These are phyloP conservation scores for Mobula birostris DNA, from an alignment of 2,113 vertebrate species.

Conservation along the genomic window DNA sequence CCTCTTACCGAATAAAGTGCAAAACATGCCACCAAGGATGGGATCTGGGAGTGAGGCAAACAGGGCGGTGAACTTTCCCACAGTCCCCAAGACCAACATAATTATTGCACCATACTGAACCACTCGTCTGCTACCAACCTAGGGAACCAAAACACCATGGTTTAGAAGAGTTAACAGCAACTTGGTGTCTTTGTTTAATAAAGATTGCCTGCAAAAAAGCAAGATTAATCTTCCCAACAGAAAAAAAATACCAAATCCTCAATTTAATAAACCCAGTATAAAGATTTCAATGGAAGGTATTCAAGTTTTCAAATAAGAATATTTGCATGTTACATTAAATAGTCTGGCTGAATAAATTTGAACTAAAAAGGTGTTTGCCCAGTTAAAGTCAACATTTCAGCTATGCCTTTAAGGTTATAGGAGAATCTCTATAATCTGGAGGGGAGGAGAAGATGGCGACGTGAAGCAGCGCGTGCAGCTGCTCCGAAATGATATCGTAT, in stretches of 20 bases:
- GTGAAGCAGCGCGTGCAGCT: no score
- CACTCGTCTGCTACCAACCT: constrained; percentile 93
- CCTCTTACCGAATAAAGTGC: constrained; percentile 82
- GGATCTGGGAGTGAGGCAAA: constrained; percentile 90
- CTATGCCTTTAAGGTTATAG: neutral
- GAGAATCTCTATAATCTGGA: neutral
- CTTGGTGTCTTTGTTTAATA: neutral
- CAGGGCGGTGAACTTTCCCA: constrained; percentile 90
- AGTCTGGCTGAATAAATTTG: neutral
- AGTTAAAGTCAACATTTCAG: neutral
- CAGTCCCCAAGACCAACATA: constrained; percentile 81
- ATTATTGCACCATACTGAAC: constrained; percentile 87
- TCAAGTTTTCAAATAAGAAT: neutral
- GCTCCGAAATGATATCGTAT: no score
- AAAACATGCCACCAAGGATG: constrained; percentile 94
- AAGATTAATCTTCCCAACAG: neutral
- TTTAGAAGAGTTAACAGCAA: neutral
- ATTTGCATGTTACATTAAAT: neutral
- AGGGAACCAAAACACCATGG: neutral
- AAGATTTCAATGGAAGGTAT: neutral
- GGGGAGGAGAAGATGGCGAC: no score
- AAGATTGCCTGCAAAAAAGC: neutral
- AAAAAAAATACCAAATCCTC: neutral
- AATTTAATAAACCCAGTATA: neutral
- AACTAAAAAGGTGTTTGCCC: neutral